Base-by-base conservation (phyloP, 1,140 invertebrate species). In the Calliphora vicina region DNA sequence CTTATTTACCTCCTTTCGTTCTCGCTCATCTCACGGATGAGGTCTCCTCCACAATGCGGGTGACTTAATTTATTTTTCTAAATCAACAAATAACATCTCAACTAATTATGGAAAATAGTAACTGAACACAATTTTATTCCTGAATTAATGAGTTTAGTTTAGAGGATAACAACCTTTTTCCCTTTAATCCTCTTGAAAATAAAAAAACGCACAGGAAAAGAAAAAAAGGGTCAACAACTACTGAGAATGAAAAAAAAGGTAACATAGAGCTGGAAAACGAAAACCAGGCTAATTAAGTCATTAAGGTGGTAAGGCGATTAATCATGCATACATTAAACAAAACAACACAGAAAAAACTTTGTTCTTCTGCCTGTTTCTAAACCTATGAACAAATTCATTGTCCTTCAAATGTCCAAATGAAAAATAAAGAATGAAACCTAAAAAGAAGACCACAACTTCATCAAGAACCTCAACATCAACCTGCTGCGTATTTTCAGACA, bases 401-500 rank as follows among this genome's bases (percentile, higher is more conserved):
- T 76, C 26, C 72, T 74, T 27, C 72, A 25, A 27, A 10, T 76
- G 73, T 29, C 27, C 29, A n/a, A 76, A 29, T n/a, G 73, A 26
- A 76, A 29, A 76, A 42, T n/a, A 35, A 17, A 57, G 20, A 67
- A 67, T 10, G 4, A 23, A 67, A 23, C 23, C n/a, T 67, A 23
- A n/a, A n/a, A 10, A 67, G 61, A 25, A 23, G 9, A 67, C 20
- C 45, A 50, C 45, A 67, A 67, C 3, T 20, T 20, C 61, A 67
- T 23, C 23, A 35, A 35, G 35, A 35, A 10, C 35, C 35, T 35
- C 35, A 10, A 67, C n/a, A 25, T 23, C 74, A 67, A 23, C 74
- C 20, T 78, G 74, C 74, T 78, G 74, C n/a, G 74, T 78, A 78
- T 43, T 35, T 74, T 74, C 35, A 29, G 72, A 74, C 72, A 74